Conservation (phyloP, 2,888 invertebrate species). For the Tetranychus truncatus region DNA sequence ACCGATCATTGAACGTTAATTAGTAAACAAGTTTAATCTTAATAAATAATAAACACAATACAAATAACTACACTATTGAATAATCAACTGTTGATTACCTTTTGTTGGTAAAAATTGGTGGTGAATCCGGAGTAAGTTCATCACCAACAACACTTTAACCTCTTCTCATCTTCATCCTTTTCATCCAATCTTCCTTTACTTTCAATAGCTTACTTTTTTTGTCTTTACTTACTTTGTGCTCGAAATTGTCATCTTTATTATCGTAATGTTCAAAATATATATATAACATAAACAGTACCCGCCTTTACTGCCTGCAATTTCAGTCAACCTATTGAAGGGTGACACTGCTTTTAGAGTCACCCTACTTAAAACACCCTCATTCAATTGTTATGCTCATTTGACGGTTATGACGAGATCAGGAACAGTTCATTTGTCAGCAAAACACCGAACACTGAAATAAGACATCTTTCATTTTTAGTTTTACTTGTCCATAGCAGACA, state of each 20-base stretch:
- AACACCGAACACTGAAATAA: no score
- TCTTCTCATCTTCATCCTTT: no score
- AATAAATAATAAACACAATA: background rate
- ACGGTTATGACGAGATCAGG: background rate
- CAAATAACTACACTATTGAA: background rate
- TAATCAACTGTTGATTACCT: background rate
- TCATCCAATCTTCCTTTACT: no score
- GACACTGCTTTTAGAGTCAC: background rate
- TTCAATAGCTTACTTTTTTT: no score
- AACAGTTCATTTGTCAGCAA: background rate
- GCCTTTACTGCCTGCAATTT: background rate
- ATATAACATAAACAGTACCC: background rate
- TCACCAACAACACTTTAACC: no score
- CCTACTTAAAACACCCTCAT: background rate
- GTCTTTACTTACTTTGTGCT: no score
- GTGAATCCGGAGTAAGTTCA: no score
- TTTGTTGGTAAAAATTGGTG: no score
- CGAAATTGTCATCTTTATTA: no score
- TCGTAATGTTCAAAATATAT: background rate
- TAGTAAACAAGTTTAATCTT: background rate
- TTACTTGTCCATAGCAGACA: no score
- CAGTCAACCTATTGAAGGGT: background rate
- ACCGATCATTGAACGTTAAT: no score
- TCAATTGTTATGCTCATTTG: conserved; percentile 1
- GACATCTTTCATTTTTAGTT: no score